phyloP scores from a whole-genome alignment of 2,888 invertebrate genomes.

The Scotopteryx bipunctaria region DNA sequence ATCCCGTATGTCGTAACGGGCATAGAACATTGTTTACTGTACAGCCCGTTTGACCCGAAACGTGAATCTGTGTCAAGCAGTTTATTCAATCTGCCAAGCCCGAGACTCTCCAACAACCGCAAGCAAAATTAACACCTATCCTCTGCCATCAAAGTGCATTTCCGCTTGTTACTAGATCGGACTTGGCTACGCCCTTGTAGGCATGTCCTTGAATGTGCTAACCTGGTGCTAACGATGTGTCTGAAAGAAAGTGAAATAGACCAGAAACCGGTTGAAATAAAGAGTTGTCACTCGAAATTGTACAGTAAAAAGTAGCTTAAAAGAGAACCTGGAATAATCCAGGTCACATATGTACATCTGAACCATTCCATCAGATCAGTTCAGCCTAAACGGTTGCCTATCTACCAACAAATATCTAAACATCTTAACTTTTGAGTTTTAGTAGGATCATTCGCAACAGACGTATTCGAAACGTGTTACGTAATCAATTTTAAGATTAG shows the following conservation, averaged over 20 bases:
- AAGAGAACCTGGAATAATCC: too few species aligned
- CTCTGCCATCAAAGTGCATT: slow-evolving; percentile 49
- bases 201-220: slow-evolving; percentile 71
- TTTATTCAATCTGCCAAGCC: slow-evolving; percentile 79
- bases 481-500: too few species aligned
- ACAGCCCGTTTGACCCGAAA: slow-evolving; percentile 78
- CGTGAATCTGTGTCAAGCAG: slow-evolving; percentile 82
- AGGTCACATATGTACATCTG: too few species aligned
- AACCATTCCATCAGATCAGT: too few species aligned
- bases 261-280: slow-evolving; percentile 12
- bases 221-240: slow-evolving; percentile 54
- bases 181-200: slow-evolving; percentile 60
- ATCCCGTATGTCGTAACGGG: slow-evolving; percentile 69
- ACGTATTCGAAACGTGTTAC: too few species aligned
- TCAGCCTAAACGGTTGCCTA: too few species aligned
- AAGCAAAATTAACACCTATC: slow-evolving; percentile 53
- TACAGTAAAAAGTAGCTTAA: too few species aligned
- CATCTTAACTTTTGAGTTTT: too few species aligned
- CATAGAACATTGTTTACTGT: slow-evolving; percentile 63
- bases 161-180: slow-evolving; percentile 43
- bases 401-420: too few species aligned
- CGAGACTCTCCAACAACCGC: slow-evolving; percentile 55
- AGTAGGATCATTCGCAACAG: too few species aligned
- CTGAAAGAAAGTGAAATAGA: slow-evolving; percentile 49
- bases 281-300: too few species aligned